Evolutionary conservation across 2,888 invertebrate genomes (phyloP).

Genomic region (Caenorhabditis angaria): DNA sequence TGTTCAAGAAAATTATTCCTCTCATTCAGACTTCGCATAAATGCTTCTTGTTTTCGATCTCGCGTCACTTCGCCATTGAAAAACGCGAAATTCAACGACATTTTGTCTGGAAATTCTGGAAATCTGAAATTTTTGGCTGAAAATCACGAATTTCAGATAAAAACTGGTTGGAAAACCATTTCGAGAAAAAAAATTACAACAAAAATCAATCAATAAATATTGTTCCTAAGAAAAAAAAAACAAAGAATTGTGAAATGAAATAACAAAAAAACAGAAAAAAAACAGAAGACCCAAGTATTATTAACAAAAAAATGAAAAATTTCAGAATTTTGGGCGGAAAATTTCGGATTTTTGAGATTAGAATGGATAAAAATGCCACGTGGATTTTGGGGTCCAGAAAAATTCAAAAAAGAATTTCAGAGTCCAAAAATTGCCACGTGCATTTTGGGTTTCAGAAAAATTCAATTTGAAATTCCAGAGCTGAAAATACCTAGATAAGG

Average conservation of each 20-base stretch:
- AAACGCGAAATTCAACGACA: constrained; percentile 43
- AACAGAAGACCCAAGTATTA: neutral
- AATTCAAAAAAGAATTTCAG: neutral
- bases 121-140: constrained; percentile 1
- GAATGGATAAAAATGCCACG: no score
- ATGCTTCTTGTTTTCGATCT: constrained; percentile 51
- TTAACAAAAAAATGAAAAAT: constrained; percentile 28
- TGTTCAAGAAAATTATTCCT: constrained; percentile 36
- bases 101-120: constrained; percentile 20
- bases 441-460: no score
- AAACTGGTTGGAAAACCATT: neutral
- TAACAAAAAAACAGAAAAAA: no score
- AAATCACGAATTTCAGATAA: neutral
- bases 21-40: constrained; percentile 47
- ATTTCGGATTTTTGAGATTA: no score
- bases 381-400: constrained; percentile 2
- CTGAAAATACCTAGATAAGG: no score
- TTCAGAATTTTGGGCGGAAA: no score
- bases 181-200: neutral
- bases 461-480: no score
- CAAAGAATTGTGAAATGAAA: neutral
- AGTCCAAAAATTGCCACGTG: no score
- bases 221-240: constrained; percentile 5
- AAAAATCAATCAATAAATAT: neutral
- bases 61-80: constrained; percentile 44